Base-by-base conservation (phyloP, 2,888 invertebrate species). In the Xestia c-nigrum region DNA sequence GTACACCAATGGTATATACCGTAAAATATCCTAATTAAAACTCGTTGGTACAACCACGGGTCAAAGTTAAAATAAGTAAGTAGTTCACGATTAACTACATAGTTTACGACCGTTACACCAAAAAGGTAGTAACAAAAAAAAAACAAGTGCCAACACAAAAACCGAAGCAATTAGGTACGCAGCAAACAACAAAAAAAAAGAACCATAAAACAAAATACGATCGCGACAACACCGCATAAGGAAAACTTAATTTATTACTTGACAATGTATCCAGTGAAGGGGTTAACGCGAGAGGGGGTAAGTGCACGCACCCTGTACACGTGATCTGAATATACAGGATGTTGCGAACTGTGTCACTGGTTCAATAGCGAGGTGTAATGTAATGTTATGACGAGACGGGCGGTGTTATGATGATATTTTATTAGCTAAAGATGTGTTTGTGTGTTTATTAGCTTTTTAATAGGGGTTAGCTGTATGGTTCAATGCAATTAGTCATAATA, bases 241-340 rank as follows among this genome's bases (percentile, higher is more conserved):
- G 83, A 75, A 81, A 88, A 83, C 80, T 79, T 85, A 88, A 88
- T 87, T 88, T 88, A 87, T 87, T 87, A 87, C 87, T 88, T 85
- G 88, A 88, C 78, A 85, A 87, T 88, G 85, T 87, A 87, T 81
- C 83, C 78, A 77, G 84, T 76, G 84, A 75, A 81, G 78, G 85
- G 87, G 85, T 87, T 85, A 78, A 77, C 76, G 76, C 72, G 65
- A 76, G 71, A 59, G 79, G 68, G 59, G 74, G 88, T 87, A 85
- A 87, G 85, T 88, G 87, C 83, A 88, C 87, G 79, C 82, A 84
- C 57, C 83, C 73, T 75, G 78, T 80, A 59, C 50, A 88, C 88
- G 87, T 87, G 87, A 75, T 61, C 66, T 74, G 84, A 84, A 84
- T 84, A 69, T 86, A 79, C 43, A 72, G 76, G 63, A 9, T 71